Base-by-base conservation (phyloP, 2,113 vertebrate species). In the Daboia siamensis region DNA sequence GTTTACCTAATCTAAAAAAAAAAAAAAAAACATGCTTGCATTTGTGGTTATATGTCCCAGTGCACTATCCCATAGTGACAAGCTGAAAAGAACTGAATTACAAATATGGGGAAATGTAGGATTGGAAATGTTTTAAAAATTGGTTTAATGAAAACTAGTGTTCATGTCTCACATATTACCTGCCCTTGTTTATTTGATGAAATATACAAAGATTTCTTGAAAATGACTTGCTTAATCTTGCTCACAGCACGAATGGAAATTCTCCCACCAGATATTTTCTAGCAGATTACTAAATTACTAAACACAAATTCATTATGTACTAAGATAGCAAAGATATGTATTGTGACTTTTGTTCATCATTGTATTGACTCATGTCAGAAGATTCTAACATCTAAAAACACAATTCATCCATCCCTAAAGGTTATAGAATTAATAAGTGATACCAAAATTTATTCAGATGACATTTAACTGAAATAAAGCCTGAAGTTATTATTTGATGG, bases 381-480 rank as follows among this genome's bases (percentile, higher is more conserved):
- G 51, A 61, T 86, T 90, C n/a, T 33, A 90, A 85, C 46, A 55
- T 23, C 80, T 15, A 33, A 61, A 90, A 61, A 44, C 11, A 3
- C 51, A 24, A 11, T 88, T 90, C 26, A 24, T 15, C 29, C 8
- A 23, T 90, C 80, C n/a, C 56, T 57, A 5, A 90, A 33, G 12
- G 29, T 86, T 64, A 44, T 24, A 1, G 10, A 23, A 86, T 88
- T 95, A 93, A 87, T 95, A 84, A 90, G 90, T 88, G 94, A 95
- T 96, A 94, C 90, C 64, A 87, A 88, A 92, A 94, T 96, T 96
- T 95, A 95, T 94, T 95, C 94, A 97, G 94, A 94, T 93, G 92
- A 94, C 95, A 94, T 94, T 92, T 94, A 92, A 94, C 93, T 91
- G 90, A 94, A 92, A 92, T 93, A 94, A 96, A 96, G 96, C 92